Evolutionary conservation across 1,140 invertebrate genomes (phyloP), one percentile per base, ranked within the genome.

Genomic region (Caerostris darwini): DNA sequence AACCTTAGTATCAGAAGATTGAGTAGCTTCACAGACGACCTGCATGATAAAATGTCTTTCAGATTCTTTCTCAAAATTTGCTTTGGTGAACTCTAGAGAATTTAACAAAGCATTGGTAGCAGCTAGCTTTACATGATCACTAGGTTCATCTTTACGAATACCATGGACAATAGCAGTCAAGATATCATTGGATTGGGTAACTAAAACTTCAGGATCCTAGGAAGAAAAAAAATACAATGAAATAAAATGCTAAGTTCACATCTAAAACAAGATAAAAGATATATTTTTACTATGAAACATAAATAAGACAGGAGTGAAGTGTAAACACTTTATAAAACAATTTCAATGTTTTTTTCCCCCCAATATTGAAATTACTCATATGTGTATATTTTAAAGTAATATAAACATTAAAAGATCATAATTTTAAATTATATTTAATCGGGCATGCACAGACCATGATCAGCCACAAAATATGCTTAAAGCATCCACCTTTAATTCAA

Each of bases 31-130:
- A 96, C 99, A 99, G 10, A 99, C 99, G 54, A 97, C 96, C 97
- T 99, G 99, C 99, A 99, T 99, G 71, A 99, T 99, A 96, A 99
- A 99, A 96, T 99, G 99, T 95, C 99, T 97, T 96, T 99, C 99
- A 94, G 97, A 97, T 97, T 99, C 99, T 96, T 98, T 99, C 95
- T 99, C 98, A 96, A 99, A 99, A 96, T 99, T 99, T 17, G 98
- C 98, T 96, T 98, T 98, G 7, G 99, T 99, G 95, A 99, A 99
- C 97, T 99, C 99, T 53, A 99, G 96, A 0, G 99, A 99, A 96
- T 99, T 99, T n/a, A 98, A 97, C 17, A 99, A 97, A 8, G 99
- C 99, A 95, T 98, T 99, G 14, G 99, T 99, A 6, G 99, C 99
- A 59, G 99, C 99, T 83, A 99, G 96, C 94, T 98, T 97, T 0